Conservation (phyloP, 2,888 invertebrate species). For the Oscheius sp. region DNA sequence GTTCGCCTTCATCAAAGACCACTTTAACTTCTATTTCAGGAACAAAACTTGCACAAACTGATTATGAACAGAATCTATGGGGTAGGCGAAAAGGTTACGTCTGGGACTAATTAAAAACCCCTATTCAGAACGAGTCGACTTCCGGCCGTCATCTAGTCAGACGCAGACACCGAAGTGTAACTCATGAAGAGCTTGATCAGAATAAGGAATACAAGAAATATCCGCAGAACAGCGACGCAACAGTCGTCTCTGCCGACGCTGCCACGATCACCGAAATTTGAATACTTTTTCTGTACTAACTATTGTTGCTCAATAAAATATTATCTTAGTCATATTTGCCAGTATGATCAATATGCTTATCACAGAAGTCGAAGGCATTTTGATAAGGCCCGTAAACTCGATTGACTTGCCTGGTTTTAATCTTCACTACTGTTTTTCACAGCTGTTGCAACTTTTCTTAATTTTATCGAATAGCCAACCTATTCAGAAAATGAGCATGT, state of each 20-base stretch:
- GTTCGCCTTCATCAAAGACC: too few relatives aligned
- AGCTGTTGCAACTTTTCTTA: constrained; percentile 5
- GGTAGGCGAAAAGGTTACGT: too few relatives aligned
- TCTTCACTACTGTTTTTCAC: constrained; percentile 20
- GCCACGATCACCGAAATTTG: constrained; percentile 20
- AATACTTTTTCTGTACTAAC: not conserved
- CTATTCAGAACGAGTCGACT: too few relatives aligned
- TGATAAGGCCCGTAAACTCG: constrained; percentile 30
- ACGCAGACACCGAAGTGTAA: too few relatives aligned
- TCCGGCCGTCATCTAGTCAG: too few relatives aligned
- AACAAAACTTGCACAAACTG: too few relatives aligned
- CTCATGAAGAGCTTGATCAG: too few relatives aligned
- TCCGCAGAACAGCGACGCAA: not conserved
- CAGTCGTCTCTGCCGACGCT: constrained; percentile 19
- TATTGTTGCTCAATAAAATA: constrained; percentile 24
- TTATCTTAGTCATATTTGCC: constrained; percentile 22
- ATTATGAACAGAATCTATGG: too few relatives aligned
- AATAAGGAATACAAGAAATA: not conserved
- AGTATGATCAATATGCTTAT: constrained; percentile 18
- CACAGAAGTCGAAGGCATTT: constrained; percentile 25
- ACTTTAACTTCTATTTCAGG: too few relatives aligned
- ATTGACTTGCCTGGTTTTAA: constrained; percentile 27
- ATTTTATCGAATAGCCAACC: not conserved
- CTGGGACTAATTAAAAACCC: too few relatives aligned
- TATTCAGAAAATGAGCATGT: constrained; percentile 30